A percentile compares a stretch with the other conserved stretches of the same genome.
phyloP scores from a whole-genome alignment of 2,797 vertebrate species.

The Rhinichthys osculus region DNA sequence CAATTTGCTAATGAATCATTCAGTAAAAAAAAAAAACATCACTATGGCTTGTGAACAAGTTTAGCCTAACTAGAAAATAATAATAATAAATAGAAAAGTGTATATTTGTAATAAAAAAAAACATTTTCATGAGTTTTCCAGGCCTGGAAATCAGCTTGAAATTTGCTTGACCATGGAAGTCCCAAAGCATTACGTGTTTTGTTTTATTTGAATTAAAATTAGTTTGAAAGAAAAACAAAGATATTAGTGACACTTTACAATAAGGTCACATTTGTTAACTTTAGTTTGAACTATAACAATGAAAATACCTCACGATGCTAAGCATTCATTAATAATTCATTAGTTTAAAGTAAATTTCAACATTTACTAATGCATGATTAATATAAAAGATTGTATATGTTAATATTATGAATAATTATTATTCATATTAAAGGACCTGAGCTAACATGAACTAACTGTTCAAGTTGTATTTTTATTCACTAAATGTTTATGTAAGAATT shows the following conservation, averaged over 20 bases:
- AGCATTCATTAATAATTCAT: background rate
- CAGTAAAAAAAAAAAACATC: background rate
- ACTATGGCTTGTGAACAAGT: background rate
- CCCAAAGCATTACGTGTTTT: background rate
- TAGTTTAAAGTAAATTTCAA: background rate
- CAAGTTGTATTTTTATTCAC: too few species aligned
- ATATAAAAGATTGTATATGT: background rate
- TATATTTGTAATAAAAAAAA: background rate
- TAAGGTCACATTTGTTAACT: background rate
- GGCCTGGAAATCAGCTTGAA: too few species aligned
- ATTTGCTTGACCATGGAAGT: background rate
- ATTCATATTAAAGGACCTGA: background rate
- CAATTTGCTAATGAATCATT: slow-evolving; percentile 1
- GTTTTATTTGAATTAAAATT: background rate
- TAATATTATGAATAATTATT: background rate
- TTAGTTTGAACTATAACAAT: background rate
- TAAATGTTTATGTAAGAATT: background rate
- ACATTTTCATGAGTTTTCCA: background rate
- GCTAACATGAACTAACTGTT: too few species aligned
- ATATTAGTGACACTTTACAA: background rate
- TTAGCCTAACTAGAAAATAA: background rate
- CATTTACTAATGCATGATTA: background rate
- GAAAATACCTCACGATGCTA: background rate
- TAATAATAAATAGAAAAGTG: background rate
- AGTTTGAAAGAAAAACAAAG: background rate